phyloP scores from a whole-genome alignment of 2,797 vertebrate species.

The Chaunax sp. region DNA sequence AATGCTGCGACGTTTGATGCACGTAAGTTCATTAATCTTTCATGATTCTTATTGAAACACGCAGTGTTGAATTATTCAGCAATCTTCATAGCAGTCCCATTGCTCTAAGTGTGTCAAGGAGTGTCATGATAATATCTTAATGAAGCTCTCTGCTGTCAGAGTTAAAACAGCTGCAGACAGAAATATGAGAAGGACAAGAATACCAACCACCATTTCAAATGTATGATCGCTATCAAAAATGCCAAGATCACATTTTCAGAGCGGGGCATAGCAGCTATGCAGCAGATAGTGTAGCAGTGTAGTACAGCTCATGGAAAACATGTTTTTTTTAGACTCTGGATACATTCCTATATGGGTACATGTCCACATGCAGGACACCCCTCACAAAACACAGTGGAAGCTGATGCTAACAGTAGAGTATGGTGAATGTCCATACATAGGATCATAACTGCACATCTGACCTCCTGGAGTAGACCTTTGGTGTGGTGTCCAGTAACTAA shows the following conservation, averaged over 20 bases:
- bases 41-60: constrained; percentile 68
- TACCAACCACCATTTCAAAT: constrained; percentile 40
- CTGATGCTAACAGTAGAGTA: constrained; percentile 25
- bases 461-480: constrained; percentile 10
- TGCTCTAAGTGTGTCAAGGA: constrained; percentile 61
- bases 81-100: constrained; percentile 61
- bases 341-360: not conserved
- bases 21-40: constrained; percentile 77
- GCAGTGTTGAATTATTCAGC: constrained; percentile 77
- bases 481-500: constrained; percentile 34
- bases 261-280: constrained; percentile 1
- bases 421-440: constrained; percentile 31
- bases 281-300: not conserved
- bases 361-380: not conserved
- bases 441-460: constrained; percentile 28
- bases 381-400: constrained; percentile 14
- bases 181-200: constrained; percentile 50
- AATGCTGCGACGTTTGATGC: constrained; percentile 41
- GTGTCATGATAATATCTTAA: constrained; percentile 70
- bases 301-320: not conserved
- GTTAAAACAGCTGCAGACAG: constrained; percentile 50
- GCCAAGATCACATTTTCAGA: constrained; percentile 1
- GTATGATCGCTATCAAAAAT: constrained; percentile 29
- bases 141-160: constrained; percentile 66
- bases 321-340: not conserved